These are phyloP conservation scores for Tylochromis polylepis DNA, from an alignment of 2,113 vertebrate species.

Conservation along the genomic window DNA sequence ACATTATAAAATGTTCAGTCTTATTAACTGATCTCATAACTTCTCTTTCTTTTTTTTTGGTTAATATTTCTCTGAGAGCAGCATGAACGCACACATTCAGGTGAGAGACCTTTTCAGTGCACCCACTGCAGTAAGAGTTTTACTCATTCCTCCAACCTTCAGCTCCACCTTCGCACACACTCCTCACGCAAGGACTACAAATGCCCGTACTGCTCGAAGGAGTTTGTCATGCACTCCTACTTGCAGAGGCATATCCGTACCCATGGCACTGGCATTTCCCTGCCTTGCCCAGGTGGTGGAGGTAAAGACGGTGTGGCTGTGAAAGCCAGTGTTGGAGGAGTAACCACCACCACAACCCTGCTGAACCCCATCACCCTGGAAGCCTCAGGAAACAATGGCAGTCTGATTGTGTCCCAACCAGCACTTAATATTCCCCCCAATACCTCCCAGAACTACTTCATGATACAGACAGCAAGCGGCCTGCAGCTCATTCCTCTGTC, in stretches of 20 bases:
- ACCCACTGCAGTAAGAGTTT: slow-evolving; percentile 81
- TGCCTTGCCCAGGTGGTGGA: slow-evolving; percentile 27
- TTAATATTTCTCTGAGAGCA: slow-evolving; percentile 44
- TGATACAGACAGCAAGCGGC: slow-evolving; percentile 83
- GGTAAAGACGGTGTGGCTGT: slow-evolving; percentile 58
- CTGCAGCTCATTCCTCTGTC: slow-evolving; percentile 85
- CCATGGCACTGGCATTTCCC: slow-evolving; percentile 41
- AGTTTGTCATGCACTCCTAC: slow-evolving; percentile 90
- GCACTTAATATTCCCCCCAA: slow-evolving; percentile 76
- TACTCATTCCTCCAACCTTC: slow-evolving; percentile 88
- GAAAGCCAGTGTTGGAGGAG: slow-evolving; percentile 55
- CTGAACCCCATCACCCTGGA: slow-evolving; percentile 75
- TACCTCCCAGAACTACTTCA: slow-evolving; percentile 79
- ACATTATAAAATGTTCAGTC: not conserved
- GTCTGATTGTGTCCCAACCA: slow-evolving; percentile 74
- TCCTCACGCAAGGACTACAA: slow-evolving; percentile 81
- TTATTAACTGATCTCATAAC: not conserved
- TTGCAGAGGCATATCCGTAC: slow-evolving; percentile 84
- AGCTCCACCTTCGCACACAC: slow-evolving; percentile 86
- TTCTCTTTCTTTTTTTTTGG: not conserved
- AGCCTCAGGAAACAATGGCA: slow-evolving; percentile 75
- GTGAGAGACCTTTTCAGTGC: slow-evolving; percentile 82
- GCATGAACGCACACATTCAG: slow-evolving; percentile 88
- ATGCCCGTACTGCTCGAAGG: slow-evolving; percentile 82
- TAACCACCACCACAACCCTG: slow-evolving; percentile 58